Evolutionary conservation across 2,113 vertebrate species (phyloP), one percentile per base, ranked within the genome.

Genomic region (Gambusia holbrooki): DNA sequence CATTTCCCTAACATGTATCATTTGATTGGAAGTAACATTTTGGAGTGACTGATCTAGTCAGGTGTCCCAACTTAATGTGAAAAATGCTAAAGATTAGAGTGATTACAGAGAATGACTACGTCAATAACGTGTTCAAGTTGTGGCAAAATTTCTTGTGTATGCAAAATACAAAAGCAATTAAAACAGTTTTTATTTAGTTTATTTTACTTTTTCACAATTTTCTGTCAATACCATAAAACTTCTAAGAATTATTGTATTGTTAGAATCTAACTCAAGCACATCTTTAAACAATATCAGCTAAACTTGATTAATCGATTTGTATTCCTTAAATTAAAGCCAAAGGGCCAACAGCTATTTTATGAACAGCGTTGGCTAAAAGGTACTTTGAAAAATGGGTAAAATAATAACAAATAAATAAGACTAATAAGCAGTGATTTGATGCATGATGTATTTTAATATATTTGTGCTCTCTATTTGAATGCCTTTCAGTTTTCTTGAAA

Each of bases 271-370:
- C 17, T n/a, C 22, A 17, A 3, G 58, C 71, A 76, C 35, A 74
- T 72, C 74, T 72, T 62, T 42, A 67, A 67, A 62, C 61, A 9
- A 58, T 32, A 22, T 73, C 74, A 72, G 60, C 60, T 62, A 67
- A 29, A 51, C 67, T 65, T 62, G n/a, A 62, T 71, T 5, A 40
- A 74, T 71, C 58, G 68, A 37, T 42, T 32, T 15, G 3, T 71
- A n/a, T 79, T 51, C 66, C 27, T 12, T 40, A 76, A 33, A 75
- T 79, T 72, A 73, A 81, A 65, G 22, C 30, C 32, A 29, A 62
- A 27, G n/a, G 64, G 32, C 79, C 72, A 63, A 75, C 71, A 80
- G 84, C 45, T 48, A 40, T 54, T 83, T 69, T 54, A 48, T 40
- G n/a, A 28, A 73, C 58, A 68, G 30, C 66, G 77, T 84, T 82